Base-by-base conservation (phyloP, 2,888 invertebrate genomes). In the Protophormia terraenovae region DNA sequence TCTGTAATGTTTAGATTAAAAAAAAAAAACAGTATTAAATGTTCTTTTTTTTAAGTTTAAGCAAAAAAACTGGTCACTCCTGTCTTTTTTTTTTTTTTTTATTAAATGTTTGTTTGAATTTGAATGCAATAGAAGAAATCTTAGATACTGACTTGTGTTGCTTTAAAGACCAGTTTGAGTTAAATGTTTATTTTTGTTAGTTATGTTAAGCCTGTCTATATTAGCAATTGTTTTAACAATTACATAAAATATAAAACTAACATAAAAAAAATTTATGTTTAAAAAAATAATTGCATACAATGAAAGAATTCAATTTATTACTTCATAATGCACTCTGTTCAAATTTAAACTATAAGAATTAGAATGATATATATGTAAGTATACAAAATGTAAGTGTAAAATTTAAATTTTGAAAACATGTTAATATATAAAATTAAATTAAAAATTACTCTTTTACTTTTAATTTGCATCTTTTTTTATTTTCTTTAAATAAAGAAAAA, bases 141-240 rank as follows among this genome's bases (percentile, higher is more conserved):
- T 19, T 53, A 60, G 45, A 78, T 50, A 47, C 47, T 41, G n/a
- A 47, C 47, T 69, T 47, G 55, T 69, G 58, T 12, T 58, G 22
- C 6, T 41, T 58, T 5, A 24, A 69, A 78, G 58, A 78, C 77
- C 60, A 19, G 77, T 69, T 77, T 77, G 64, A 12, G 35, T 62
- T 62, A 50, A 24, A 50, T 50, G 22, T 35, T 50, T 38, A 7
- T 29, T 58, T 58, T 14, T 19, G 19, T 5, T 29, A 16, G 16
- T 45, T 16, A 3, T 45, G 22, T 55, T 24, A 38, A 67, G 29
- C 16, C n/a, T 24, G 16, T 12, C 7, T 19, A 12, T 24, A 22
- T 10, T n/a, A 32, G 58, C 55, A 45, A 77, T 77, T 77, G 77
- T 77, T 77, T 67, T 27, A 77, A 77, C 22, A 76, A 50, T 47